Conservation (phyloP, 2,113 vertebrate genomes). For the Gymnorhina tibicen region DNA sequence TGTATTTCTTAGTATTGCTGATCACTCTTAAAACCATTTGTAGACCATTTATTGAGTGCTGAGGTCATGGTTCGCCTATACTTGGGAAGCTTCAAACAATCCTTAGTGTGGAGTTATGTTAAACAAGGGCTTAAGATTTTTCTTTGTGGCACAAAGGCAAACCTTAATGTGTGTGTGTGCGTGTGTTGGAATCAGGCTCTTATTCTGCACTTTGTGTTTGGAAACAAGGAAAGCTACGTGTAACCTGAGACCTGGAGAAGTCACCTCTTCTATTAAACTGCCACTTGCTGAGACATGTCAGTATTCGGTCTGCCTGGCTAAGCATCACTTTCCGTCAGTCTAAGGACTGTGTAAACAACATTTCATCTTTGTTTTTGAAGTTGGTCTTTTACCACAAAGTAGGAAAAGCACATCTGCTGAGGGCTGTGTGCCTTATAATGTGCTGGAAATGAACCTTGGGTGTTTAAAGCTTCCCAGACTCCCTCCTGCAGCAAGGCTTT, state of each 20-base stretch:
- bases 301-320: neutral
- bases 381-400: neutral
- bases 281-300: neutral
- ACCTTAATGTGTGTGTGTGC: neutral
- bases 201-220: neutral
- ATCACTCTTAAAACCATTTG: neutral
- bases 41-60: neutral
- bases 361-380: neutral
- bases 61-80: neutral
- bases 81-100: neutral
- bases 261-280: neutral
- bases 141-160: neutral
- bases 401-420: rapidly evolving
- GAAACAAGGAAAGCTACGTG: neutral
- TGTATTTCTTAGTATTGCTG: slow-evolving; percentile 22
- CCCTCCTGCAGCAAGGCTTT: neutral
- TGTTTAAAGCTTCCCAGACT: neutral
- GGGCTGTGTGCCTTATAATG: no score
- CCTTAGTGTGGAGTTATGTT: neutral
- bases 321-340: rapidly evolving
- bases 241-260: neutral
- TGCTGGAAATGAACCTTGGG: neutral
- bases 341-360: neutral
- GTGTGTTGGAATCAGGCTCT: neutral
- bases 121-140: neutral